phyloP scores from a whole-genome alignment of 1,140 invertebrate species.

The Acyrthosiphon pisum region DNA sequence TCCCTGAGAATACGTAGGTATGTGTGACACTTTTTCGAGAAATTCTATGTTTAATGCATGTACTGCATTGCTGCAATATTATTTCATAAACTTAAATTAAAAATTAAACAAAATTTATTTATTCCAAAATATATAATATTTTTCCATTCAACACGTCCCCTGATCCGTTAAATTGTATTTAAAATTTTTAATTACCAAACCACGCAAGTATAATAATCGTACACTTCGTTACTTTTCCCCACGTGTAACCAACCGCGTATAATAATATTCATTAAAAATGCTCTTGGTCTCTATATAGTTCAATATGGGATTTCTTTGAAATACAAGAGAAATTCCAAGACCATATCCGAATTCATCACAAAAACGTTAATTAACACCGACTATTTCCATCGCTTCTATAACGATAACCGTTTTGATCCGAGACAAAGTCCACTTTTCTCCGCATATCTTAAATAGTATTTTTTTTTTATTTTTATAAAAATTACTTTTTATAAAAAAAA shows the following conservation, averaged over 20 bases:
- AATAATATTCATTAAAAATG: slow-evolving; percentile 37
- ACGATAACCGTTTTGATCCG: slow-evolving; percentile 37
- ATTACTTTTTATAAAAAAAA: background rate
- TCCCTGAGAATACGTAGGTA: background rate
- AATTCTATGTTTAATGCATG: background rate
- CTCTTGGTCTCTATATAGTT: background rate
- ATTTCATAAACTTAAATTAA: background rate
- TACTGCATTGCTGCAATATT: background rate
- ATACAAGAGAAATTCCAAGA: slow-evolving; percentile 30
- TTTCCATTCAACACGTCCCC: background rate
- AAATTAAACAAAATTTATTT: background rate
- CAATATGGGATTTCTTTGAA: background rate
- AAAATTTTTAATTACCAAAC: background rate
- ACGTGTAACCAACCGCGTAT: slow-evolving; percentile 19
- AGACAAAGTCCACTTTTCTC: slow-evolving; percentile 30
- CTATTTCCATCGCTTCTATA: background rate
- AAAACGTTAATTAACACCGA: slow-evolving; percentile 31
- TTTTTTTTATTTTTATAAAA: slow-evolving; percentile 14
- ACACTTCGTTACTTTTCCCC: background rate
- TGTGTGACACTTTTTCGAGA: background rate
- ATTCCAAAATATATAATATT: background rate
- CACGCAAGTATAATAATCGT: background rate
- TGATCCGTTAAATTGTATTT: slow-evolving; percentile 26
- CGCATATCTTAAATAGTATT: background rate
- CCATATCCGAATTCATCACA: slow-evolving; percentile 27